phyloP scores from a whole-genome alignment of 1,140 invertebrate genomes.

The Acromyrmex echinatior region DNA sequence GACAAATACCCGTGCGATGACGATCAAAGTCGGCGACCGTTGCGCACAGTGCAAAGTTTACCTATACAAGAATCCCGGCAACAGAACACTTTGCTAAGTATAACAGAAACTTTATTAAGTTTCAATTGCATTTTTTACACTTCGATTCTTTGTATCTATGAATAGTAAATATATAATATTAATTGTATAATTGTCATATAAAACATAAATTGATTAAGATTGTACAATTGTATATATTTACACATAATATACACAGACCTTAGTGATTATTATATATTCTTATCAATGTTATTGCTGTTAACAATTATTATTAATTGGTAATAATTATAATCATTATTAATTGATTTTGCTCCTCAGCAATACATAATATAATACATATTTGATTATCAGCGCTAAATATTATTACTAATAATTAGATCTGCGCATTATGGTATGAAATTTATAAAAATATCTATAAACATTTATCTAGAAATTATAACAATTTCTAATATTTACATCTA shows the following conservation, averaged over 20 bases:
- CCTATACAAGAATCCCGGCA: not conserved
- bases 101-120: not conserved
- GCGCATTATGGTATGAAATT: not conserved
- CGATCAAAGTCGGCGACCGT: slow-evolving; percentile 32
- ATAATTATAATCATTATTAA: not conserved
- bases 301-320: not conserved
- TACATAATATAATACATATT: not conserved
- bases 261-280: too few species aligned
- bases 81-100: not conserved
- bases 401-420: not conserved
- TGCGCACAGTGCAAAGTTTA: not conserved
- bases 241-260: too few species aligned
- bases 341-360: not conserved
- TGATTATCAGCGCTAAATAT: not conserved
- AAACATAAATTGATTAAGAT: not conserved
- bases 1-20: slow-evolving; percentile 32
- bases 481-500: not conserved
- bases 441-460: not conserved
- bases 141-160: not conserved
- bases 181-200: not conserved
- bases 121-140: not conserved
- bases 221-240: too few species aligned
- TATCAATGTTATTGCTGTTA: too few species aligned
- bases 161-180: not conserved
- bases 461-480: not conserved